Evolutionary conservation across 2,113 vertebrate genomes (phyloP).

Genomic region (Anolis sagrei): DNA sequence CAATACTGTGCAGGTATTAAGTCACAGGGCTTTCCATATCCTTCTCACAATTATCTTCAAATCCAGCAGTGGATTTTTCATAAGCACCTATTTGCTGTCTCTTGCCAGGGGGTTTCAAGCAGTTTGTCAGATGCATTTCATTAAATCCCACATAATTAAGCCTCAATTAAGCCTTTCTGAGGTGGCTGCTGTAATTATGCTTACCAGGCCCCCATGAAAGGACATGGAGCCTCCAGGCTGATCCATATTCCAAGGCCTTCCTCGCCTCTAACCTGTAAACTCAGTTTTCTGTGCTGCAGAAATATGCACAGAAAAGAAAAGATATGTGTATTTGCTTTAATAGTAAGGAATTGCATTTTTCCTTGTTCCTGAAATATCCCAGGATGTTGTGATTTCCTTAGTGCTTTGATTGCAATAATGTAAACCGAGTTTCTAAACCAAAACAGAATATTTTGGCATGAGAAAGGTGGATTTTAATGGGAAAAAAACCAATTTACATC

Average conservation of each 20-base stretch:
- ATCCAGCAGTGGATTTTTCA: conserved; percentile 36
- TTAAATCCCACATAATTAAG: conserved; percentile 38
- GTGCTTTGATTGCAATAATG: not conserved
- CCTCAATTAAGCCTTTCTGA: conserved; percentile 39
- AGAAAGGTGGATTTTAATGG: no score
- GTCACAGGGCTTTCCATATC: conserved; percentile 21
- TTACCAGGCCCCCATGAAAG: conserved; percentile 27
- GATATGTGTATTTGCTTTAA: not conserved
- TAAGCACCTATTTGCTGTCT: conserved; percentile 18
- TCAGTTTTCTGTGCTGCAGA: not conserved
- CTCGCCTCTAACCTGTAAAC: conserved; percentile 1
- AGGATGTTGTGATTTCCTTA: not conserved
- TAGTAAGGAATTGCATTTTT: not conserved
- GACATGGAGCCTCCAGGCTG: not conserved
- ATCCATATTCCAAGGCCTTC: not conserved
- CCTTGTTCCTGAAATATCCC: no score
- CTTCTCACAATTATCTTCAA: conserved; percentile 32
- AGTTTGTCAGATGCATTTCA: conserved; percentile 36
- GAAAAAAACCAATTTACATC: no score
- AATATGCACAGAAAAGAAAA: not conserved
- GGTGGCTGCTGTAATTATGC: conserved; percentile 34
- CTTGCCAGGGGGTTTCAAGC: conserved; percentile 30
- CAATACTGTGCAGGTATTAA: conserved; percentile 17
- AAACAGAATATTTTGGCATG: not conserved
- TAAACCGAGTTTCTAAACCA: not conserved